Base-by-base conservation (phyloP, 2,888 invertebrate species). In the Apodemia zela region DNA sequence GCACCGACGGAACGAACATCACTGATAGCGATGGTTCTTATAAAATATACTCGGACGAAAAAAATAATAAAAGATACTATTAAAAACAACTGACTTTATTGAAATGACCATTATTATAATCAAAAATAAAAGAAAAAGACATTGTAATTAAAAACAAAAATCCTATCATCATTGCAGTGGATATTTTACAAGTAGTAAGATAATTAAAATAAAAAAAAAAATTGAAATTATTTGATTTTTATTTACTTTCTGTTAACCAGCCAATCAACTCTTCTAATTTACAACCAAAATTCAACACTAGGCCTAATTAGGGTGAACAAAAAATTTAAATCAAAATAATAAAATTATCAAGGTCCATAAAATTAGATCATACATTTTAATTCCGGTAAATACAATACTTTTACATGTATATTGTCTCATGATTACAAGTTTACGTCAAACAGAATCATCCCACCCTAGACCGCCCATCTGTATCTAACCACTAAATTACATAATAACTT, bases 11-110 rank as follows among this genome's bases (percentile, higher is more conserved):
- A 2, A 21, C 2, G 29, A 3, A 4, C 29, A 29, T 29, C 29
- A 5, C 4, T 29, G 29, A 4, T 4, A 29, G 29, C 5, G 4
- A 4, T 33, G 33, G 33, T 33, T 33, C 33, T 33, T 10, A 10
- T 10, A 33, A 13, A 38, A 42, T 13, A 42, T 42, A 42, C 15
- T 38, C 25, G 21, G 18, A 33, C 13, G 29, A 38, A 62, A 62
- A 45, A 58, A n/a, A 61, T n/a, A 61, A 21, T 29, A 49, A 29
- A 42, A 21, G 60, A 35, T 25, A 49, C 29, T 75, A 71, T 74
- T 78, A 72, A 80, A 84, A 83, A 82, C 83, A 85, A 84, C 77
- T 78, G 77, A 75, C 75, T 85, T 85, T 82, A 84, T 82, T 84
- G 70, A 72, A 74, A 73, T 75, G 74, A 72, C 65, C 72, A 75